Evolutionary conservation across 1,140 invertebrate species (phyloP), one percentile per base, ranked within the genome.

Genomic region (Psilanteris sp.): DNA sequence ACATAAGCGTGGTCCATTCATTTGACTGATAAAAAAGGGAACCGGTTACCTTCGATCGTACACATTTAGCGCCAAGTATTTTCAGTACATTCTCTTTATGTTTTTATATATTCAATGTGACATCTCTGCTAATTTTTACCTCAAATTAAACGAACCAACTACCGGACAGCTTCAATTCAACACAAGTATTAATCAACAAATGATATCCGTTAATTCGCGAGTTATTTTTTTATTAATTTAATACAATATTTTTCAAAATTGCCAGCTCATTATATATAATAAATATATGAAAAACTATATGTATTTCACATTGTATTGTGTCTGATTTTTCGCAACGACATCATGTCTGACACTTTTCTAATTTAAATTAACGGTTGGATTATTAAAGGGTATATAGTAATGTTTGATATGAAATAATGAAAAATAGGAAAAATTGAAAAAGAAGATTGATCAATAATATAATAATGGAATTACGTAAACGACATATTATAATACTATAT

Each of bases 11-110:
- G 48, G 59, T 73, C 46, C 61, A 64, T 39, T 67, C 62, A 48
- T 55, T 27, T 34, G 55, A 9, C 11, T 37, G 55, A 43, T 54
- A 66, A 67, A 67, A 74, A 57, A 59, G 52, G 18, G 61, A 74
- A 66, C 70, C 70, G 59, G 70, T 74, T 74, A 39, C 15, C 54
- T 59, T 36, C 52, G 52, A 52, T 52, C 59, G 59, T 73, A 57
- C 52, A 36, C 41, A 66, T 55, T 73, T 59, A 66, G 43, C 54
- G 41, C 43, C 61, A 11, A 52, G 26, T 41, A 57, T 16, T 59
- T 24, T 8, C 29, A 59, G 29, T 50, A 66, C 66, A 66, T 59
- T 66, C 43, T 66, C 52, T 57, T 72, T 64, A 37, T 50, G 64
- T 41, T 50, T 39, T 10, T 54, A 46, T 46, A 50, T 13, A 26